phyloP scores from a whole-genome alignment of 2,797 vertebrate genomes.

The Microhierax caerulescens region DNA sequence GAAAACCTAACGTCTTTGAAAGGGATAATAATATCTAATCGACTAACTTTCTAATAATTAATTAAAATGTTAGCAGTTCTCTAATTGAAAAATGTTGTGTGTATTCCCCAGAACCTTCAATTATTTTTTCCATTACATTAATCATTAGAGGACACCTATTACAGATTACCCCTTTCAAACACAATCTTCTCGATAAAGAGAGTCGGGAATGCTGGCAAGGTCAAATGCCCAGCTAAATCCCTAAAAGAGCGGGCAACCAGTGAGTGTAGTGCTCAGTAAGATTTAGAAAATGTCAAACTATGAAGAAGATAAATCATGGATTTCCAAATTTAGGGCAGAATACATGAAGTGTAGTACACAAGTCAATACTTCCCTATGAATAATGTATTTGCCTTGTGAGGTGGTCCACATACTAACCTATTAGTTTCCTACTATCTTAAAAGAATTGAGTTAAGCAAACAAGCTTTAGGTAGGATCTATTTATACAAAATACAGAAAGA shows the following conservation, averaged over 20 bases:
- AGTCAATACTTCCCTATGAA: conserved; percentile 39
- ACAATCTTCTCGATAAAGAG: not conserved
- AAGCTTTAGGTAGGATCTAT: not conserved
- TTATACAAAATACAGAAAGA: not conserved
- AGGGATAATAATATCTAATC: not conserved
- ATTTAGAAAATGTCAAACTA: not conserved
- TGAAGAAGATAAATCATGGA: conserved; percentile 40
- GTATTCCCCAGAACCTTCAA: conserved; percentile 4
- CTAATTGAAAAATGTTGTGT: conserved; percentile 11
- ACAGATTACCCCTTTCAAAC: conserved; percentile 21
- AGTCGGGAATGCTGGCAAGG: conserved; percentile 22
- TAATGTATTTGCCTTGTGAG: not conserved
- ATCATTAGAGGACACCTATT: conserved; percentile 25
- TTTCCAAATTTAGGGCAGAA: conserved; percentile 42
- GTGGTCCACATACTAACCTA: not conserved
- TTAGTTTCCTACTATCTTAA: not conserved
- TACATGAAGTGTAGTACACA: not conserved
- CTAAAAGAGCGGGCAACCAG: not conserved
- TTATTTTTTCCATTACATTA: conserved; percentile 6
- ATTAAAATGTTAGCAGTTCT: conserved; percentile 27
- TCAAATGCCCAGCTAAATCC: conserved; percentile 11
- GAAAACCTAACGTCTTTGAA: not conserved
- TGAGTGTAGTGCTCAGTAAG: not conserved
- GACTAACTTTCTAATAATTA: conserved; percentile 9
- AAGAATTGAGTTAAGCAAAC: not conserved